phyloP scores from a whole-genome alignment of 2,888 invertebrate species.

The Monoplex corrugatus region DNA sequence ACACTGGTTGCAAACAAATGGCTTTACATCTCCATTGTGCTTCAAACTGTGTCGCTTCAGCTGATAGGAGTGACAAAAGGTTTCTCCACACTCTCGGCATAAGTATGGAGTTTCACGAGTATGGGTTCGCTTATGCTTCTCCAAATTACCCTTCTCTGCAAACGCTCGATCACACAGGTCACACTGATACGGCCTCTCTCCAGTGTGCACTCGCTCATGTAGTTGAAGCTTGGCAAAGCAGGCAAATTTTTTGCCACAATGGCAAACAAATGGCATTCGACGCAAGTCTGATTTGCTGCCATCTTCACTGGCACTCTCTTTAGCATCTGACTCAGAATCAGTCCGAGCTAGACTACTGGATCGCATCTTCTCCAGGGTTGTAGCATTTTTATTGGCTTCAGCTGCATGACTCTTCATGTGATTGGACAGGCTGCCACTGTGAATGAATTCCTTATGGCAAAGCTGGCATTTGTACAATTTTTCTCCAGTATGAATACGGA shows the following conservation, averaged over 20 bases:
- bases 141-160: slow-evolving; percentile 52
- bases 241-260: slow-evolving; percentile 48
- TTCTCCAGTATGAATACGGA: slow-evolving; percentile 48
- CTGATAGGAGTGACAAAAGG: slow-evolving; percentile 46
- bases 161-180: slow-evolving; percentile 50
- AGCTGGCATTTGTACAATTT: slow-evolving; percentile 48
- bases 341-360: slow-evolving; percentile 11
- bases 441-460: slow-evolving; percentile 49
- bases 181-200: slow-evolving; percentile 50
- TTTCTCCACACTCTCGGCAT: slow-evolving; percentile 52
- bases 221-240: slow-evolving; percentile 53
- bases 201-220: slow-evolving; percentile 52
- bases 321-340: slow-evolving; percentile 31
- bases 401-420: slow-evolving; percentile 49
- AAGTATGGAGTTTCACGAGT: slow-evolving; percentile 51
- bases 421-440: slow-evolving; percentile 48
- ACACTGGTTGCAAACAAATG: slow-evolving; percentile 46
- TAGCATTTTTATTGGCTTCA: background rate
- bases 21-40: slow-evolving; percentile 46
- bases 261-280: slow-evolving; percentile 46
- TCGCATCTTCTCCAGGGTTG: slow-evolving; percentile 5
- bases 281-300: background rate
- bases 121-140: slow-evolving; percentile 52
- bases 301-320: slow-evolving; percentile 35
- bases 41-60: slow-evolving; percentile 48